Percentiles rank a stretch among this genome's conserved stretches.
phyloP scores from a whole-genome alignment of 2,888 invertebrate species.

The Scrobipalpa costella region DNA sequence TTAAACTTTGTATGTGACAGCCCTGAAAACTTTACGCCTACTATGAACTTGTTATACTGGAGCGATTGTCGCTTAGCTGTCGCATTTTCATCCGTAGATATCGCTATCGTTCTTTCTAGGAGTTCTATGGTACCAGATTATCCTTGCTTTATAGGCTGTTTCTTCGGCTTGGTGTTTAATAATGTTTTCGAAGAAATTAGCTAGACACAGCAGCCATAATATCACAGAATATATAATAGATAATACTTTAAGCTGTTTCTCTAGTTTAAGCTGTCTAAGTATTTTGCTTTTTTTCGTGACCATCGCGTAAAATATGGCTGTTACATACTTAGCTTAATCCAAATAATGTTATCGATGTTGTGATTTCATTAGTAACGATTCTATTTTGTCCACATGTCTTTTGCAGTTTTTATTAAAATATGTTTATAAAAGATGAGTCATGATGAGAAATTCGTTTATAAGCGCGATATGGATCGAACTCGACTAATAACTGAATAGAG shows the following conservation, averaged over 20 bases:
- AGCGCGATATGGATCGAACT: too few species aligned
- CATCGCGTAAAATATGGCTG: neutral
- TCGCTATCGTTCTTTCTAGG: neutral
- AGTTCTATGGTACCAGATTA: neutral
- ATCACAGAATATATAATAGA: too few species aligned
- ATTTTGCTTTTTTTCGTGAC: too few species aligned
- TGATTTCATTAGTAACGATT: constrained; percentile 43
- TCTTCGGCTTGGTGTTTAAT: too few species aligned
- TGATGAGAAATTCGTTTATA: too few species aligned
- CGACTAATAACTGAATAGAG: too few species aligned
- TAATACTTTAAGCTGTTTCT: neutral
- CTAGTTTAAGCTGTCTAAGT: too few species aligned
- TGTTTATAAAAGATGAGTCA: too few species aligned
- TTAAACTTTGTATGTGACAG: neutral
- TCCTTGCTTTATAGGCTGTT: too few species aligned
- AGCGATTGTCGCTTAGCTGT: neutral
- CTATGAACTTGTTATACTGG: neutral
- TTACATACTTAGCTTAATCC: neutral
- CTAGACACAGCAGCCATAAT: too few species aligned
- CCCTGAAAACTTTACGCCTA: neutral
- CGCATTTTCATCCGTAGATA: neutral
- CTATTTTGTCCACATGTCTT: constrained; percentile 39
- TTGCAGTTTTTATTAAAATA: too few species aligned
- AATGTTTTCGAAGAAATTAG: too few species aligned
- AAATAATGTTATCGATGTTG: constrained; percentile 46